phyloP scores from a whole-genome alignment of 2,888 invertebrate species.

The Barypeithes pellucidus region DNA sequence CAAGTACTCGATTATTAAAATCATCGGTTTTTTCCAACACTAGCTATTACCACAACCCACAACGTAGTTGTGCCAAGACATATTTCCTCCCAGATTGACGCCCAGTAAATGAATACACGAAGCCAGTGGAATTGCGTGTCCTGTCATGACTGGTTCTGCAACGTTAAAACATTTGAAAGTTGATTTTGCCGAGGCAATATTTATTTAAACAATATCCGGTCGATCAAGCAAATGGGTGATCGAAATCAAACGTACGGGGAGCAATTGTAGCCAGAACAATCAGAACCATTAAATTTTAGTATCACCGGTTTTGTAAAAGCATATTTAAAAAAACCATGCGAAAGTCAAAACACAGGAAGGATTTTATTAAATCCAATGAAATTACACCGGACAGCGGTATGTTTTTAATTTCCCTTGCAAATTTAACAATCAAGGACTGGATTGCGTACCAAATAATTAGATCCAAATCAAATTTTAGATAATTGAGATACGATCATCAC shows the following conservation, averaged over 20 bases:
- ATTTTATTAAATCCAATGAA: conserved; percentile 34
- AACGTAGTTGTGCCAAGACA: too few species aligned
- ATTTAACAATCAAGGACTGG: conserved; percentile 36
- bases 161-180: too few species aligned
- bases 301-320: conserved; percentile 28
- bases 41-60: too few species aligned
- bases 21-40: too few species aligned
- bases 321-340: conserved; percentile 33
- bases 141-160: too few species aligned
- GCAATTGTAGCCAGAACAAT: conserved; percentile 28
- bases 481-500: neutral
- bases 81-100: too few species aligned
- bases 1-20: too few species aligned
- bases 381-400: conserved; percentile 27
- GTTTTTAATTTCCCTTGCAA: conserved; percentile 45
- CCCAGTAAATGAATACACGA: too few species aligned
- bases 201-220: conserved; percentile 20
- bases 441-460: conserved; percentile 35
- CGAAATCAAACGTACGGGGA: conserved; percentile 33
- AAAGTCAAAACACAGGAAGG: conserved; percentile 39
- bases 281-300: conserved; percentile 38
- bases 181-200: neutral
- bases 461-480: conserved; percentile 36
- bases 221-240: conserved; percentile 39
- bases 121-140: too few species aligned